These are phyloP conservation scores for Takifugu bimaculatus DNA, from an alignment of 2,113 vertebrate genomes.

Conservation along the genomic window DNA sequence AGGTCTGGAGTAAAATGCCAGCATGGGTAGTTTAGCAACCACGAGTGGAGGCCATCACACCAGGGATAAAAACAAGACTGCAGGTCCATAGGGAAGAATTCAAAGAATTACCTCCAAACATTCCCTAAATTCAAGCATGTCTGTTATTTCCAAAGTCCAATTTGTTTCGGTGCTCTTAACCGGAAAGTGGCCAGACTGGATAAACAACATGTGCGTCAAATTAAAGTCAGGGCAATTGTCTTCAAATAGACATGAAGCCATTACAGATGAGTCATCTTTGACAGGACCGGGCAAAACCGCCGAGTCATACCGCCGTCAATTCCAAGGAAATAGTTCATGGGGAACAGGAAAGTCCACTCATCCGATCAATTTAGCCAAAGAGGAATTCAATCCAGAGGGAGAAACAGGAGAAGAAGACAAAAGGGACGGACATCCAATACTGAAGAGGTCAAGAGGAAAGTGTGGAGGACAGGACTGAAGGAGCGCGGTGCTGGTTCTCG, in stretches of 20 bases:
- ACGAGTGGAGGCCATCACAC: too few species aligned
- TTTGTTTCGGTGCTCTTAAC: neutral
- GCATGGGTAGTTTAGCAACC: too few species aligned
- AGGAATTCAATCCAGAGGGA: neutral
- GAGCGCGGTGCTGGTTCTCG: constrained; percentile 37
- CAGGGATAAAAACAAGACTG: too few species aligned
- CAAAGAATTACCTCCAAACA: too few species aligned
- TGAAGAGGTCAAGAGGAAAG: constrained; percentile 24
- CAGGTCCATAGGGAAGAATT: too few species aligned
- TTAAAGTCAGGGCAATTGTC: constrained; percentile 12
- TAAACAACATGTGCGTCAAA: constrained; percentile 9
- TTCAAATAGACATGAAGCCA: constrained; percentile 1
- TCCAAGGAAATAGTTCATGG: too few species aligned
- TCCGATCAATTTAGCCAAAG: too few species aligned
- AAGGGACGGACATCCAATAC: constrained; percentile 23
- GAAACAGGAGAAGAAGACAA: neutral
- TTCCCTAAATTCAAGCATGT: too few species aligned
- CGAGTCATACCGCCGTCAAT: too few species aligned
- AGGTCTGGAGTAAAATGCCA: too few species aligned
- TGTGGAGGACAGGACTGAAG: constrained; percentile 22
- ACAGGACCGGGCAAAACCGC: neutral
- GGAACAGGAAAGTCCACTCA: too few species aligned
- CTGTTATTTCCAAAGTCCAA: neutral
- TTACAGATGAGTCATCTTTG: constrained; percentile 31
- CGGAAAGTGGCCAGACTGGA: neutral